phyloP scores from a whole-genome alignment of 2,888 invertebrate species.

The Acleris literana region DNA sequence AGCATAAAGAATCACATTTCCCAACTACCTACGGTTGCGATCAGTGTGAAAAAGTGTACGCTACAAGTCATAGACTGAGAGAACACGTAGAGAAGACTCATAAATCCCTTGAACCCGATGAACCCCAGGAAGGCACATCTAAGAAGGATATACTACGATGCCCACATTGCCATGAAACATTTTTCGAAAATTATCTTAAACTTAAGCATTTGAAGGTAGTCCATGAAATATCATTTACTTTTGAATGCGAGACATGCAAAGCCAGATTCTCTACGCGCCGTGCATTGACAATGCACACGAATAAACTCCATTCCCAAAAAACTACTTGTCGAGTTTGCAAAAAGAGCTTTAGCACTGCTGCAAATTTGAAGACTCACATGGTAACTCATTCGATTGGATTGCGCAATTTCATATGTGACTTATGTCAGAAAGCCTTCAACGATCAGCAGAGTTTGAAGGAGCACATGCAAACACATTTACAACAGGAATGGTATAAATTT shows the following conservation, averaged over 20 bases:
- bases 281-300: constrained; percentile 65
- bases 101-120: constrained; percentile 25
- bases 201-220: constrained; percentile 66
- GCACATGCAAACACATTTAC: constrained; percentile 64
- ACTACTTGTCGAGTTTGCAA: constrained; percentile 77
- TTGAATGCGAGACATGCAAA: constrained; percentile 63
- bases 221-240: constrained; percentile 64
- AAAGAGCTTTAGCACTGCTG: constrained; percentile 71
- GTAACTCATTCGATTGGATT: constrained; percentile 59
- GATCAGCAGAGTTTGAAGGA: constrained; percentile 71
- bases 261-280: constrained; percentile 60
- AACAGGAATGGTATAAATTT: constrained; percentile 49
- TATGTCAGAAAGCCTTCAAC: constrained; percentile 79
- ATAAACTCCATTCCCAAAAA: constrained; percentile 63
- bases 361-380: constrained; percentile 64
- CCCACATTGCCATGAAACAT: constrained; percentile 64
- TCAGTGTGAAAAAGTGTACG: constrained; percentile 73
- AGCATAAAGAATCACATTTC: constrained; percentile 66
- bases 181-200: constrained; percentile 65
- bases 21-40: constrained; percentile 68
- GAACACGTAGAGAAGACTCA: constrained; percentile 65
- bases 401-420: constrained; percentile 61
- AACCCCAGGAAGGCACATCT: constrained; percentile 47
- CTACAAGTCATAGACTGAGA: constrained; percentile 67
- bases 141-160: constrained; percentile 63